These are phyloP conservation scores for Melieria picta DNA, from an alignment of 2,888 invertebrate genomes.

Conservation along the genomic window DNA sequence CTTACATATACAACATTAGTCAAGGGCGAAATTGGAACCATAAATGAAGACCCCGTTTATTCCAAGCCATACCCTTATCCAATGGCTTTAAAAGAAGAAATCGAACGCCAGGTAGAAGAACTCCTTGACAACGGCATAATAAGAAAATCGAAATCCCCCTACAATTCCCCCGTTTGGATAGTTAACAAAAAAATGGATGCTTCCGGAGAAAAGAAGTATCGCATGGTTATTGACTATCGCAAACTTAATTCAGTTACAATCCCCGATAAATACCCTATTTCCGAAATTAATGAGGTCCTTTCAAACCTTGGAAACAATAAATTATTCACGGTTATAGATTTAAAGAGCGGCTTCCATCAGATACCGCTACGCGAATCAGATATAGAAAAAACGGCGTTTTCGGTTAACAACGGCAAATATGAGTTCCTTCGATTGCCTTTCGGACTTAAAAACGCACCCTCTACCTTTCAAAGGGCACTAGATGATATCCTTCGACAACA, in stretches of 20 bases:
- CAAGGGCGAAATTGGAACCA: background rate
- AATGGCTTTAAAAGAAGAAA: constrained; percentile 19
- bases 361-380: background rate
- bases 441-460: no score
- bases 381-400: background rate
- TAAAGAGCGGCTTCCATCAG: background rate
- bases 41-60: background rate
- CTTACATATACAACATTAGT: background rate
- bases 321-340: background rate
- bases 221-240: constrained; percentile 30
- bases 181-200: constrained; percentile 22
- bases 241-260: constrained; percentile 22
- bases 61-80: constrained; percentile 5
- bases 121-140: constrained; percentile 22
- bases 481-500: background rate
- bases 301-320: background rate
- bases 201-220: constrained; percentile 26
- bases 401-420: no score
- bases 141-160: constrained; percentile 24
- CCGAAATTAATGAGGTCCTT: constrained; percentile 32
- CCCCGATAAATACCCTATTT: constrained; percentile 32
- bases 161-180: constrained; percentile 24
- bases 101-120: constrained; percentile 14
- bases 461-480: no score
- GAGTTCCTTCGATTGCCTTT: no score